These are phyloP conservation scores for Machimus atricapillus DNA, from an alignment of 2,888 invertebrate genomes.

Conservation along the genomic window DNA sequence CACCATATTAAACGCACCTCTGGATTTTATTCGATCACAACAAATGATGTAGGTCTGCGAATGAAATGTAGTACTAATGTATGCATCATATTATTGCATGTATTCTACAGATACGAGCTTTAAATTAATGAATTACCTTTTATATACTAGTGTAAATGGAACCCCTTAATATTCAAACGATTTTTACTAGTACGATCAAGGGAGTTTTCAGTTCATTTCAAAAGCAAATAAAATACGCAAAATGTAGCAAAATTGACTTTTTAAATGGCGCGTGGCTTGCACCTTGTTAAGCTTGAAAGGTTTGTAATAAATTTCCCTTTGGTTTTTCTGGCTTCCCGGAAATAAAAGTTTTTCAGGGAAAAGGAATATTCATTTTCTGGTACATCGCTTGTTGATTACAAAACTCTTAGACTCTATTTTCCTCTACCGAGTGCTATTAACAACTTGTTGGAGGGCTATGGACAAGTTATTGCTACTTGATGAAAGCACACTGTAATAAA, in stretches of 20 bases:
- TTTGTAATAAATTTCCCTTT: not conserved
- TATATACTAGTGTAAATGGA: not conserved
- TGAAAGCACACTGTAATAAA: not conserved
- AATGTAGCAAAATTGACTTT: not conserved
- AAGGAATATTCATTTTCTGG: not conserved
- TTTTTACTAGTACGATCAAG: not conserved
- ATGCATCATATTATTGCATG: no score
- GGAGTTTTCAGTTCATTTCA: not conserved
- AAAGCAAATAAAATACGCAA: not conserved
- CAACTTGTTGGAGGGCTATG: not conserved
- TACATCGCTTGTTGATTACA: not conserved
- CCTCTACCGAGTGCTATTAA: not conserved
- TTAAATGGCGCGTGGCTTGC: not conserved
- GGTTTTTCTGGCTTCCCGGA: not conserved
- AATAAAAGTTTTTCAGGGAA: not conserved
- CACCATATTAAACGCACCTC: not conserved
- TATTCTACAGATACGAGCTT: not conserved
- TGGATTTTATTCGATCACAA: not conserved
- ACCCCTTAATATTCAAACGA: not conserved
- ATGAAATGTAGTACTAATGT: not conserved
- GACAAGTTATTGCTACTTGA: not conserved
- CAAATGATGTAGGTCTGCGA: not conserved
- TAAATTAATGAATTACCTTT: not conserved
- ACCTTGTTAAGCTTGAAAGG: not conserved
- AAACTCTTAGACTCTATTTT: not conserved